Evolutionary conservation across 2,888 invertebrate species (phyloP), one percentile per base, ranked within the genome.

Genomic region (Lepidonotus clava): DNA sequence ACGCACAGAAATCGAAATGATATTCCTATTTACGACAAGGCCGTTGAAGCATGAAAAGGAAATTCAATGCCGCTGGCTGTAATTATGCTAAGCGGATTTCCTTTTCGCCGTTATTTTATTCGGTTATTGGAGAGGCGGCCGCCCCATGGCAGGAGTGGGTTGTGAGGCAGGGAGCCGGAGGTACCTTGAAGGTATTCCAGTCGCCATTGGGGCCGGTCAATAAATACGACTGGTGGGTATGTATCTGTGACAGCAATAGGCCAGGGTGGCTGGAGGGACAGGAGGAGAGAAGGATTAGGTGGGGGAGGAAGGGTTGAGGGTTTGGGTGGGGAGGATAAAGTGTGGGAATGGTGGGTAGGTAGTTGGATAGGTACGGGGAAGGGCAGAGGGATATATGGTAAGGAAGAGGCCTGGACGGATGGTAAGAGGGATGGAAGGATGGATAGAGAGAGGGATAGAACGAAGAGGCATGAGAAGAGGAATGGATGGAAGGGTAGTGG

Each of bases 11-110:
- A 71, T 71, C 71, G 71, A 71, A 71, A 71, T 24, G 71, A 71
- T 71, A 71, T 71, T 71, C 36, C 36, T 36, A 71, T 34, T 71
- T 71, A 71, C 71, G 38, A 71, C 71, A 38, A 71, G 71, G 14
- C 34, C 71, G 38, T 11, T 24, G n/a, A 71, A 34, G 71, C 36
- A 38, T 71, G 36, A 71, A 24, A 14, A n/a, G 36, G 36, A n/a
- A 71, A 71, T 71, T 71, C 71, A 71, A 71, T 36, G 71, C 71
- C 38, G 18, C 71, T 18, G 71, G 71, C 38, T 71, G 71, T 71
- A 71, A 71, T 71, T 71, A 71, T 71, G 36, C 38, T 71, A 71
- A 61, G 71, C 2, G 36, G 71, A 38, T 71, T 38, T 34, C 36
- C 71, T 36, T 71, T 71, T 71, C 21, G 71, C 8, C 36, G 38